These are phyloP conservation scores for Bombyx mandarina DNA, from an alignment of 1,140 invertebrate genomes.

Conservation along the genomic window DNA sequence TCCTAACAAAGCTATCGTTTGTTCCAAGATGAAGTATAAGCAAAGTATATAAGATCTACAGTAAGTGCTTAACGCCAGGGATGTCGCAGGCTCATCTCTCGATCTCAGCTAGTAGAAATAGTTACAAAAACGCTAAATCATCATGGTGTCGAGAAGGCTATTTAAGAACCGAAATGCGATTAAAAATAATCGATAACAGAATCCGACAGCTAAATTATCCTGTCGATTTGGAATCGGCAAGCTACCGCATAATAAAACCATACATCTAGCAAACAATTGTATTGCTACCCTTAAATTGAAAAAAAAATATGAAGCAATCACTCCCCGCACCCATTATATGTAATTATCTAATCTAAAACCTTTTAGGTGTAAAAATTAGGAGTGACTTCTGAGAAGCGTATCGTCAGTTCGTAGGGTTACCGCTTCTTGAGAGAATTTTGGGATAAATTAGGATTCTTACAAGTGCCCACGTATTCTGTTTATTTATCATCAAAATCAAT, in stretches of 20 bases:
- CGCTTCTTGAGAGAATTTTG: too few species aligned
- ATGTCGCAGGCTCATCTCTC: too few species aligned
- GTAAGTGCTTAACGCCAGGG: too few species aligned
- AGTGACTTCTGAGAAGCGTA: constrained; percentile 55
- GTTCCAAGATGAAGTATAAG: too few species aligned
- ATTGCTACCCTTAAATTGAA: constrained; percentile 20
- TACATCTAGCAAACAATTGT: constrained; percentile 30
- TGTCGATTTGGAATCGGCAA: constrained; percentile 13
- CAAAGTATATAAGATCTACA: too few species aligned
- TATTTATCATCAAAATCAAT: too few species aligned
- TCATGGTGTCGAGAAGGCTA: background rate
- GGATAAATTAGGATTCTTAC: too few species aligned
- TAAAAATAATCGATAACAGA: constrained; percentile 9
- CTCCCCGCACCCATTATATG: constrained; percentile 36
- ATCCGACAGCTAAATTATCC: constrained; percentile 33
- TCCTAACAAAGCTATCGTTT: too few species aligned
- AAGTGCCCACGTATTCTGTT: too few species aligned
- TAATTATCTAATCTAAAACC: constrained; percentile 69
- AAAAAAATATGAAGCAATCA: constrained; percentile 25
- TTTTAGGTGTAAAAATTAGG: constrained; percentile 50
- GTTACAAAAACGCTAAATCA: background rate
- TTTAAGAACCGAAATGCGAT: background rate
- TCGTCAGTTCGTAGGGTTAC: constrained; percentile 15
- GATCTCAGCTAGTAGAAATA: too few species aligned
- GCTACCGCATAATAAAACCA: constrained; percentile 40